Evolutionary conservation across 2,113 vertebrate genomes (phyloP), one percentile per base, ranked within the genome.

Genomic region (Hemibagrus wyckioides): DNA sequence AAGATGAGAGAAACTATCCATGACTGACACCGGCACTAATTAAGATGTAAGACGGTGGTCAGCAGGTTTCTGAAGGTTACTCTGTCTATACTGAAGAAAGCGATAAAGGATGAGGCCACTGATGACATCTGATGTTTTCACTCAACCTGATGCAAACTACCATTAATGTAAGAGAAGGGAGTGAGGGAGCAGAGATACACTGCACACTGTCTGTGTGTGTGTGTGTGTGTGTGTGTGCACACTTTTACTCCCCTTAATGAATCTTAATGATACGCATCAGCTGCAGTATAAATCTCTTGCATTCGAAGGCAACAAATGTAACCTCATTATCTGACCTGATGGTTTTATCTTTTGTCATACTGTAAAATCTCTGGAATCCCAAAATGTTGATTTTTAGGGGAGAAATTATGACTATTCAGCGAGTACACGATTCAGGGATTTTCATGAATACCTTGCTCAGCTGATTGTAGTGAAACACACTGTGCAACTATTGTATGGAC

Each of bases 51-150:
- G 94, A 94, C 90, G 93, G 92, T 92, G 92, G 91, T 93, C 93
- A 93, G 89, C 88, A 93, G 94, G 94, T 94, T 94, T 95, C 89
- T 95, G 93, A 94, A 94, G 95, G 92, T 94, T 94, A 93, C 83
- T 88, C 89, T 91, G 92, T 93, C 92, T 94, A 86, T 91, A 92
- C 86, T 87, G 87, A 89, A 91, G 85, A 87, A 93, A 92, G 90
- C 92, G 91, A 94, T 94, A 94, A 95, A 93, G 91, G 93, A 94
- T 94, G 91, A 94, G 93, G 91, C 52, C 90, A 82, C 88, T 95
- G 94, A 96, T 95, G 93, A 90, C 91, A 95, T 93, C 92, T 94
- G 94, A 95, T 91, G 80, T 92, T 95, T 95, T 93, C 81, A 79
- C 88, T 80, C 80, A 90, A 88, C 90, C 92, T 94, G 92, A 93